These are phyloP conservation scores for Leptopilina boulardi DNA, from an alignment of 1,140 invertebrate genomes.

Conservation along the genomic window DNA sequence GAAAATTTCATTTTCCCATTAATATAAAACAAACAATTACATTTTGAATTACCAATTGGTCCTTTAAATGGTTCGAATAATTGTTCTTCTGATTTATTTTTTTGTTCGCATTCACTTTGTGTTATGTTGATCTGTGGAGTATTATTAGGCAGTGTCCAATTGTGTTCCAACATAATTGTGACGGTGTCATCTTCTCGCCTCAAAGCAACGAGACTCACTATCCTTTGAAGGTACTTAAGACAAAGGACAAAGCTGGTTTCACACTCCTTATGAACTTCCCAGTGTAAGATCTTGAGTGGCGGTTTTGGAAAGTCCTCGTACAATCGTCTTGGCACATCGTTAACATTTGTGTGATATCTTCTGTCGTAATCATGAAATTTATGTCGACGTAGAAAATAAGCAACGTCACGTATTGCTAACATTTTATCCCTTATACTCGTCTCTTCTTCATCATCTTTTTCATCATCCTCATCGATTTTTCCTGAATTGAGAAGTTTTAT, in stretches of 20 bases:
- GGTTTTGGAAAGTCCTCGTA: slow-evolving; percentile 77
- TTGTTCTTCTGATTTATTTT: slow-evolving; percentile 70
- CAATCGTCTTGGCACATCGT: slow-evolving; percentile 60
- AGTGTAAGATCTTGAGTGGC: slow-evolving; percentile 77
- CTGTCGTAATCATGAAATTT: slow-evolving; percentile 82
- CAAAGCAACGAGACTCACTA: slow-evolving; percentile 64
- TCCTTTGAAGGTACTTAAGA: slow-evolving; percentile 76
- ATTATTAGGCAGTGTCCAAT: slow-evolving; percentile 68
- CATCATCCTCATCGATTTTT: slow-evolving; percentile 49
- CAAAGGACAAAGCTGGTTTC: slow-evolving; percentile 75
- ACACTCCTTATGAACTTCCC: slow-evolving; percentile 79
- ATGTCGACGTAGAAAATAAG: slow-evolving; percentile 78
- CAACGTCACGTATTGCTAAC: slow-evolving; percentile 75
- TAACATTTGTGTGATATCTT: slow-evolving; percentile 66
- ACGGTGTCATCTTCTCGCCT: slow-evolving; percentile 75
- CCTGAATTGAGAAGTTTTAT: slow-evolving; percentile 55
- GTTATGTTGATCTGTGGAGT: slow-evolving; percentile 66
- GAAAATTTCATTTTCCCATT: too few species aligned
- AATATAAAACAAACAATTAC: too few species aligned
- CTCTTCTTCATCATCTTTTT: slow-evolving; percentile 39
- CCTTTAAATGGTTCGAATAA: slow-evolving; percentile 77
- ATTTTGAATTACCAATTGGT: slow-evolving; percentile 62
- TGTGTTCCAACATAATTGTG: slow-evolving; percentile 72
- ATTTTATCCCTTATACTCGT: slow-evolving; percentile 52
- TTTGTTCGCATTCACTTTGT: slow-evolving; percentile 74